Conservation (phyloP, 2,888 invertebrate genomes). For the Andrena chrysosceles region DNA sequence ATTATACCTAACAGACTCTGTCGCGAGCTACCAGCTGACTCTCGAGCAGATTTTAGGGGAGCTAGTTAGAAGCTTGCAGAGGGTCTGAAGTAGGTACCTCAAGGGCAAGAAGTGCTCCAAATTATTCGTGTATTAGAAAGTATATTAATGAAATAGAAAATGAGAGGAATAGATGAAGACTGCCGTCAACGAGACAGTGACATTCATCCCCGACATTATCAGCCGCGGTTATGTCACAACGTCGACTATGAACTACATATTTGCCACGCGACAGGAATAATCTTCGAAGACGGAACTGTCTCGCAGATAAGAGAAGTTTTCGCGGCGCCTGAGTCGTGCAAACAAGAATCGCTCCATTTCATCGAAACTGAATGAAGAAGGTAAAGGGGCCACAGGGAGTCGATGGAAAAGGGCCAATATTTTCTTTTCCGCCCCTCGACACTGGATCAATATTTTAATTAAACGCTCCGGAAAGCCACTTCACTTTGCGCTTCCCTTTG, state of each 20-base stretch:
- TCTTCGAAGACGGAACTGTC: neutral
- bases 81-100: too few relatives aligned
- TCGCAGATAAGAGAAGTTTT: constrained; percentile 2
- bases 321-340: neutral
- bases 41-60: neutral
- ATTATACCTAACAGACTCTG: neutral
- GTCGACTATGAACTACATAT: neutral
- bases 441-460: constrained; percentile 43
- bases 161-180: too few relatives aligned
- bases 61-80: too few relatives aligned
- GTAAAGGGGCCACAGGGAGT: neutral
- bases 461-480: neutral
- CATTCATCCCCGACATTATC: constrained; percentile 19
- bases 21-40: neutral
- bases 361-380: neutral
- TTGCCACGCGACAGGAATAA: constrained; percentile 6
- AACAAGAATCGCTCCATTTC: constrained; percentile 33
- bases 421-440: constrained; percentile 1
- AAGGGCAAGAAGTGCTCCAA: too few relatives aligned
- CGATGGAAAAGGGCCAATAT: constrained; percentile 31
- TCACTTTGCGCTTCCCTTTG: too few relatives aligned
- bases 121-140: too few relatives aligned
- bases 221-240: constrained; percentile 36
- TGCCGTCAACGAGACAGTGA: neutral
- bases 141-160: too few relatives aligned